Evolutionary conservation across 2,888 invertebrate species (phyloP).

Genomic region (Troides helena): DNA sequence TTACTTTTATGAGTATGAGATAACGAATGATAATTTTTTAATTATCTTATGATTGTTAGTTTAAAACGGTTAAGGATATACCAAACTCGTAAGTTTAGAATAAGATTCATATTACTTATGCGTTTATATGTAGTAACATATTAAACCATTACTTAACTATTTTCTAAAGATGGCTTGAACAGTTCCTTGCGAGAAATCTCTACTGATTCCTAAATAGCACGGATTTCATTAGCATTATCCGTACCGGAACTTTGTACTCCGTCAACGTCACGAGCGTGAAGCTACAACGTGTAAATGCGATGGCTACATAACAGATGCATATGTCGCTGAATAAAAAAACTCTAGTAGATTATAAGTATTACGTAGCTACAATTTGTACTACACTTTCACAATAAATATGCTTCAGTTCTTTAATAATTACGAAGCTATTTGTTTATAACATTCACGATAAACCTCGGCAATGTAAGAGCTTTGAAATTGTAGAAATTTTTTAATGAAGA

Average conservation of each 20-base stretch:
- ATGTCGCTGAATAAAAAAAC: not conserved
- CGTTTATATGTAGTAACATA: not conserved
- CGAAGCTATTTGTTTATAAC: not conserved
- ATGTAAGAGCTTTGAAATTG: too few species aligned
- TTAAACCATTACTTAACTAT: not conserved
- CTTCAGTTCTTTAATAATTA: not conserved
- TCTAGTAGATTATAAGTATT: not conserved
- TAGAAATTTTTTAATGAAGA: too few species aligned
- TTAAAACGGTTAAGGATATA: too few species aligned
- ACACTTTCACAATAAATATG: not conserved
- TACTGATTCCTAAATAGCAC: conserved; percentile 19
- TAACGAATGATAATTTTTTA: too few species aligned
- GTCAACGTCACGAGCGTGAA: conserved; percentile 25
- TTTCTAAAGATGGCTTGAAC: not conserved
- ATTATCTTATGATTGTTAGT: too few species aligned
- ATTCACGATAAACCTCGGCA: too few species aligned
- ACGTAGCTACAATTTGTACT: not conserved
- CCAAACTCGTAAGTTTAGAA: too few species aligned
- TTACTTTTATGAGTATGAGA: too few species aligned
- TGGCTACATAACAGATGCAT: not conserved
- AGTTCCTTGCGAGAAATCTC: conserved; percentile 7
- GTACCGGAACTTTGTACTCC: conserved; percentile 26
- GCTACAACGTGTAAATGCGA: conserved; percentile 11
- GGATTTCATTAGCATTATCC: conserved; percentile 25
- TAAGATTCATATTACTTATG: too few species aligned